Conservation (phyloP, 2,797 vertebrate genomes). For the Typhlichthys subterraneus region DNA sequence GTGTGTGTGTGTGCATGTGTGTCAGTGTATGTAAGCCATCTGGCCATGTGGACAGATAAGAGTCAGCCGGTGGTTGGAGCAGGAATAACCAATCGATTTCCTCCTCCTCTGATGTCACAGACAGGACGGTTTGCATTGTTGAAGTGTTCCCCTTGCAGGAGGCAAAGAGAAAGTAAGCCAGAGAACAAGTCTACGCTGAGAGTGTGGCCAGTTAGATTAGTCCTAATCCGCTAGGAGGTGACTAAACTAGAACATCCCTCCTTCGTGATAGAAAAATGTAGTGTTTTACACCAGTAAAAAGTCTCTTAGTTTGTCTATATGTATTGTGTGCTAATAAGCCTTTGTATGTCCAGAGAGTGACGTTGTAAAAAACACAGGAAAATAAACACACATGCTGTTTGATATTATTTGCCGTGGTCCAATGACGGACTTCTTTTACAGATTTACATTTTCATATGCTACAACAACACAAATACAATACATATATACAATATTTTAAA, state of each 20-base stretch:
- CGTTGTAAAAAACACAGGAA: not conserved
- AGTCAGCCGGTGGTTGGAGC: constrained; percentile 48
- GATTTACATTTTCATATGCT: too few species aligned
- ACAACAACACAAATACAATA: too few species aligned
- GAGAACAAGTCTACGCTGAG: not conserved
- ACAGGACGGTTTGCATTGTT: constrained; percentile 37
- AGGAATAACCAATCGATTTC: constrained; percentile 7
- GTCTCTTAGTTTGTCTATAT: too few species aligned
- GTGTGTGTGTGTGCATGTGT: constrained; percentile 6
- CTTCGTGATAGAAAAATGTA: constrained; percentile 5
- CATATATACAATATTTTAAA: too few species aligned
- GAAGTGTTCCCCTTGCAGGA: constrained; percentile 45
- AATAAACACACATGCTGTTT: constrained; percentile 20
- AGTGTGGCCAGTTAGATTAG: not conserved
- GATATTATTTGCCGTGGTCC: constrained; percentile 5
- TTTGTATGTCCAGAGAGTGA: not conserved
- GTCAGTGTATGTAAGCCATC: constrained; percentile 44
- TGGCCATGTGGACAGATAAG: constrained; percentile 56
- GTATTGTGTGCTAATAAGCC: too few species aligned
- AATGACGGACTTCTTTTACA: too few species aligned
- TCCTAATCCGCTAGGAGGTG: constrained; percentile 3
- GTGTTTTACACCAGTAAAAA: too few species aligned
- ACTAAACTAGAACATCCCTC: not conserved
- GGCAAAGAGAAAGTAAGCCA: not conserved
- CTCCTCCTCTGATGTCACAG: constrained; percentile 26